phyloP scores from a whole-genome alignment of 1,140 invertebrate genomes.

The Drosophila bipectinata region DNA sequence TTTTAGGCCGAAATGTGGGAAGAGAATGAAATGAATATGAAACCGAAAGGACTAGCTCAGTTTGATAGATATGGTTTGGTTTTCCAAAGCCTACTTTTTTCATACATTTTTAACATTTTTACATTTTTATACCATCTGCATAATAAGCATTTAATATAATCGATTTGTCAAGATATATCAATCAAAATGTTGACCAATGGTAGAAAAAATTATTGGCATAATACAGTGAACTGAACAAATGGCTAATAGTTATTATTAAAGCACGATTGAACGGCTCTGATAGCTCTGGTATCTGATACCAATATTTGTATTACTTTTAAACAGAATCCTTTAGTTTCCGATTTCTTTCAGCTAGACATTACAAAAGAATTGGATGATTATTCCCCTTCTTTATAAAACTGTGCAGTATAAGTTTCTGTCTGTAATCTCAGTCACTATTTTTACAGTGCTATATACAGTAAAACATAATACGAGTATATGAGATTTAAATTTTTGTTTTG shows the following conservation, averaged over 20 bases:
- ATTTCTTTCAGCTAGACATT: too few relatives aligned
- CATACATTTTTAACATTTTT: background rate
- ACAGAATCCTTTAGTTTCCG: background rate
- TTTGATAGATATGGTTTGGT: background rate
- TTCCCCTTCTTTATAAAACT: too few relatives aligned
- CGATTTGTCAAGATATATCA: background rate
- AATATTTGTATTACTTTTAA: background rate
- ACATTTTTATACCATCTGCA: background rate
- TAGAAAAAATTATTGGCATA: background rate
- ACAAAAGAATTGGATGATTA: too few relatives aligned
- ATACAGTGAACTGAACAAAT: background rate
- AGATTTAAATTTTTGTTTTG: slow-evolving; percentile 70
- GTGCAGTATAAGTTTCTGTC: too few relatives aligned
- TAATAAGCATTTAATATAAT: background rate
- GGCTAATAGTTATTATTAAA: background rate
- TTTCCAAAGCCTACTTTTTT: background rate
- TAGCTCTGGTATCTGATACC: background rate
- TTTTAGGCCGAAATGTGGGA: slow-evolving; percentile 2
- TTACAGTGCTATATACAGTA: slow-evolving; percentile 18
- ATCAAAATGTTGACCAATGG: background rate
- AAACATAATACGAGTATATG: slow-evolving; percentile 29
- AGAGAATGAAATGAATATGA: background rate
- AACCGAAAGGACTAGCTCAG: slow-evolving; percentile 13
- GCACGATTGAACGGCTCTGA: background rate
- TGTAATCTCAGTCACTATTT: slow-evolving; percentile 38